A percentile compares a stretch with the other conserved stretches of the same genome.
These are phyloP conservation scores for Percopsis transmontana DNA, from an alignment of 2,113 vertebrate species.

Conservation along the genomic window DNA sequence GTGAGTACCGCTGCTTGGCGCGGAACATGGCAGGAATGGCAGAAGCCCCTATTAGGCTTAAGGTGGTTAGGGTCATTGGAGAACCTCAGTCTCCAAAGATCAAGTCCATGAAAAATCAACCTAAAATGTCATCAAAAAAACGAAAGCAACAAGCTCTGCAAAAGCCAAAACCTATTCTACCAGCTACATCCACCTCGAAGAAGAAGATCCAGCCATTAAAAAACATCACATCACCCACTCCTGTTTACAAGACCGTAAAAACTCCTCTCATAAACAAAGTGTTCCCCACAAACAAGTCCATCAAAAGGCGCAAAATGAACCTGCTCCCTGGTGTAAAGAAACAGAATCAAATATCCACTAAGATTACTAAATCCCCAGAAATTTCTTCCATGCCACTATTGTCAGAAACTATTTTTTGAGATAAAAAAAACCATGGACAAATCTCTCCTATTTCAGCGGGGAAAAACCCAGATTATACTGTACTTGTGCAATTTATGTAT, in stretches of 20 bases:
- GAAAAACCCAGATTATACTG: too few species aligned
- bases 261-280: conserved; percentile 4
- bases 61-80: conserved; percentile 81
- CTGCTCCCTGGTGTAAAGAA: neutral
- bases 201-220: conserved; percentile 8
- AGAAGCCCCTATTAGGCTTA: conserved; percentile 87
- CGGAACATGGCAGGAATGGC: conserved; percentile 89
- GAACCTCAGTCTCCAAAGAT: conserved; percentile 55
- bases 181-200: neutral
- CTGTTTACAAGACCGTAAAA: conserved; percentile 20
- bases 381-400: neutral
- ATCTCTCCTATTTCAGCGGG: too few species aligned
- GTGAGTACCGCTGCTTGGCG: conserved; percentile 90
- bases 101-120: conserved; percentile 36
- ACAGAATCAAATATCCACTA: neutral
- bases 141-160: conserved; percentile 4
- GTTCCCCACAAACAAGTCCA: neutral
- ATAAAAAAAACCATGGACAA: too few species aligned
- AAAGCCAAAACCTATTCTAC: conserved; percentile 10
- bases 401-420: neutral
- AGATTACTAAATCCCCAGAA: neutral
- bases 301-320: conserved; percentile 11
- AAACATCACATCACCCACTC: neutral
- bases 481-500: too few species aligned
- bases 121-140: conserved; percentile 36